Base-by-base conservation (phyloP, 1,140 invertebrate genomes). In the Kradibia gibbosae region DNA sequence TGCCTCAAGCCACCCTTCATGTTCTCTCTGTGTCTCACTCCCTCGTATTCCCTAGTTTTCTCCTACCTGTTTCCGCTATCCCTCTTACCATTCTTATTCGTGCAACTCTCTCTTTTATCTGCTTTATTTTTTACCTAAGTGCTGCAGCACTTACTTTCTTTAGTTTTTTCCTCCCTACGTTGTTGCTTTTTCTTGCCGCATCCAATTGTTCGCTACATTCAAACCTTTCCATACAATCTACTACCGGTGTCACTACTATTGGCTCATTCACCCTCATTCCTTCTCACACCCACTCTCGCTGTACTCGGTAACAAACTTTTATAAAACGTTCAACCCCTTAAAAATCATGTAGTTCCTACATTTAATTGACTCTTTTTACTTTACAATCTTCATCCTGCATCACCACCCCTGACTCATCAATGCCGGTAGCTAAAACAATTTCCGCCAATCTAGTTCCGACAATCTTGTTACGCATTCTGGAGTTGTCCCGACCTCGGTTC, bases 1-100 rank as follows among this genome's bases (percentile, higher is more conserved):
- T 87, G 90, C 90, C 89, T 87, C 81, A 86, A 90, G 90, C 89
- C 88, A 90, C 86, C 87, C 88, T 86, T 83, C 82, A 85, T 60
- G 74, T 82, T 81, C 77, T 85, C 74, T 74, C 80, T 67, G 60
- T 53, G 42, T 73, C 70, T 70, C 71, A 65, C 67, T 45, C 73
- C 31, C 80, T 71, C 83, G 84, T 83, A 76, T 50, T 70, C n/a
- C 82, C 53, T 83, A 20, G 48, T 81, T 22, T 82, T 31, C 67
- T 80, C 81, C 78, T 77, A 74, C 78, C 62, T 79, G 75, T 60
- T 55, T 31, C 48, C 57, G 31, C 70, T 67, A 53, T 57, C 73
- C 78, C 57, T 70, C 65, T 45, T 60, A 60, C 65, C 53, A 22
- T 60, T 81, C 55, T 48, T 74, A 25, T 45, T 67, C 4, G 3